These are phyloP conservation scores for Zosterops japonicus DNA, from an alignment of 2,113 vertebrate species.

Conservation along the genomic window DNA sequence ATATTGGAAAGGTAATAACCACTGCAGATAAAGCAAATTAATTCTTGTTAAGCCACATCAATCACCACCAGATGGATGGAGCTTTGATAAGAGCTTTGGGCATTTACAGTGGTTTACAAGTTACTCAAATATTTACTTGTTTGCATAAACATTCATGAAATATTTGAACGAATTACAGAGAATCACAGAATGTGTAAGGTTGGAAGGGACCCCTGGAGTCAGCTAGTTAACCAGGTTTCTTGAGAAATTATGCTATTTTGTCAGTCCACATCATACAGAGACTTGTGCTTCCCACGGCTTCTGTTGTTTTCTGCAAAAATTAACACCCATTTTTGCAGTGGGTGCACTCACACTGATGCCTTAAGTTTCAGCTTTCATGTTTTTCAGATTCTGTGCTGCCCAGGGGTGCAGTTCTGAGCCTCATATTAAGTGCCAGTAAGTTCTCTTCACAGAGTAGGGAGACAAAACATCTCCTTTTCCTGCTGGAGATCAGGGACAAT, in stretches of 20 bases:
- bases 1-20: neutral
- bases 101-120: neutral
- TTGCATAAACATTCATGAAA: neutral
- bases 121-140: neutral
- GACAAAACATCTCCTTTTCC: neutral
- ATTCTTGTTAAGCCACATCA: neutral
- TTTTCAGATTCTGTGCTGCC: neutral
- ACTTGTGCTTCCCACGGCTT: accelerated
- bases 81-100: neutral
- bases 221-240: neutral
- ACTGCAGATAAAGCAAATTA: neutral
- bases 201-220: neutral
- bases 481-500: neutral
- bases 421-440: neutral
- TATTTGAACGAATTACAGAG: neutral
- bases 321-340: neutral
- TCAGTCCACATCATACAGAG: neutral
- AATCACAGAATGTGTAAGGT: neutral
- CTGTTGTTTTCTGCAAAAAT: neutral
- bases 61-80: neutral
- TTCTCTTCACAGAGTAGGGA: neutral
- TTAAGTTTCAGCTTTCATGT: neutral
- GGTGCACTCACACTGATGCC: neutral
- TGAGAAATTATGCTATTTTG: neutral
- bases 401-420: neutral